phyloP scores from a whole-genome alignment of 2,797 vertebrate species.

The Tapera naevia region DNA sequence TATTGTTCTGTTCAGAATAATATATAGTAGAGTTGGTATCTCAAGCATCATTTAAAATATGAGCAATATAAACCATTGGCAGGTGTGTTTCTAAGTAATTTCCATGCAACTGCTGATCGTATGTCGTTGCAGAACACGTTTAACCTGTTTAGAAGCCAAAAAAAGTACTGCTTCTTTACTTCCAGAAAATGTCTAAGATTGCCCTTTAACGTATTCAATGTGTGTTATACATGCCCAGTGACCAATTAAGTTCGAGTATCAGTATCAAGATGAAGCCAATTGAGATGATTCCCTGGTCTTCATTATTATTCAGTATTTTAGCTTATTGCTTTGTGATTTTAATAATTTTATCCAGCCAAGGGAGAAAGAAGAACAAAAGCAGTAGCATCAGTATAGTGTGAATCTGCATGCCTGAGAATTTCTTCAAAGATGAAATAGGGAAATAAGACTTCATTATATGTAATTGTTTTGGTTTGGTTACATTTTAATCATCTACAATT shows the following conservation, averaged over 20 bases:
- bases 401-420: neutral
- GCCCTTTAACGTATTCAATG: neutral
- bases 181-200: neutral
- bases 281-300: neutral
- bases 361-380: neutral
- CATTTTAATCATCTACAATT: neutral
- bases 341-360: neutral
- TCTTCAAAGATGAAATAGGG: neutral
- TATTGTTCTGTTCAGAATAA: neutral
- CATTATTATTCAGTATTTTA: neutral
- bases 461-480: neutral
- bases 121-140: neutral
- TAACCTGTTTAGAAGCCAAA: neutral
- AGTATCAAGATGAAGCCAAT: neutral
- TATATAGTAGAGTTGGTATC: neutral
- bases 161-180: neutral
- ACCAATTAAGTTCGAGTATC: neutral
- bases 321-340: neutral
- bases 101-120: neutral
- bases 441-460: neutral
- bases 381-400: neutral
- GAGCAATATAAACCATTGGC: neutral
- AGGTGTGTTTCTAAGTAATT: neutral
- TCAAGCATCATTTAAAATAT: neutral
- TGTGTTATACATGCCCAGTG: neutral